phyloP scores from a whole-genome alignment of 1,140 invertebrate genomes.

The Microplitis mediator region DNA sequence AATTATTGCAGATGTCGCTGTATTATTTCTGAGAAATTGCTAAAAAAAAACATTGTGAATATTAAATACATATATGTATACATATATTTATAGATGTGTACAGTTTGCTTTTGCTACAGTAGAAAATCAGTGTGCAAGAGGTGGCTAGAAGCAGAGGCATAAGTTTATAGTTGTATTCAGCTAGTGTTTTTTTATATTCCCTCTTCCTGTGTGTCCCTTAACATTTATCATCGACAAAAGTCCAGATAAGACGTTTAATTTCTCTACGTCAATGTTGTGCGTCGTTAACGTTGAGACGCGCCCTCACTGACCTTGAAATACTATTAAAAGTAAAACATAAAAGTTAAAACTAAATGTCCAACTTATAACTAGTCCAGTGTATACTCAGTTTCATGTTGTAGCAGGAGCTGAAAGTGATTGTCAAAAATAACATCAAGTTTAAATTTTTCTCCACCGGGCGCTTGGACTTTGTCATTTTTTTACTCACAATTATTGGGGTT shows the following conservation, averaged over 20 bases:
- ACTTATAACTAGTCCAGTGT: neutral
- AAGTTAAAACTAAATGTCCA: neutral
- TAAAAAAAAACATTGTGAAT: neutral
- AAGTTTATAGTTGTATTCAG: neutral
- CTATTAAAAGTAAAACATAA: neutral
- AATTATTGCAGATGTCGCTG: neutral
- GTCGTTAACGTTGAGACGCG: slow-evolving; percentile 22
- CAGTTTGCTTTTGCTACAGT: neutral
- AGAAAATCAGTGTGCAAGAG: neutral
- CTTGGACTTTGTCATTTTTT: neutral
- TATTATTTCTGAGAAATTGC: neutral
- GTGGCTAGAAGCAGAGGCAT: neutral
- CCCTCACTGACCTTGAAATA: slow-evolving; percentile 31
- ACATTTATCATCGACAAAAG: slow-evolving; percentile 13
- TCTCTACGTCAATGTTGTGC: slow-evolving; percentile 1
- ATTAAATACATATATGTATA: neutral
- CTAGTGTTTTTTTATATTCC: slow-evolving; percentile 8
- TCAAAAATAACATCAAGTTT: neutral
- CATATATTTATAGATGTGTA: neutral
- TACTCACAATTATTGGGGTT: neutral
- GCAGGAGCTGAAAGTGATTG: neutral
- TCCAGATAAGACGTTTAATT: slow-evolving; percentile 1
- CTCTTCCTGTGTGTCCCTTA: slow-evolving; percentile 17
- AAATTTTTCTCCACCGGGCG: neutral
- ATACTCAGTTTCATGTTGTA: neutral